A percentile compares a stretch with the other conserved stretches of the same genome.
Evolutionary conservation across 1,140 invertebrate genomes (phyloP).

Genomic region (Tetranychus cinnabarinus): DNA sequence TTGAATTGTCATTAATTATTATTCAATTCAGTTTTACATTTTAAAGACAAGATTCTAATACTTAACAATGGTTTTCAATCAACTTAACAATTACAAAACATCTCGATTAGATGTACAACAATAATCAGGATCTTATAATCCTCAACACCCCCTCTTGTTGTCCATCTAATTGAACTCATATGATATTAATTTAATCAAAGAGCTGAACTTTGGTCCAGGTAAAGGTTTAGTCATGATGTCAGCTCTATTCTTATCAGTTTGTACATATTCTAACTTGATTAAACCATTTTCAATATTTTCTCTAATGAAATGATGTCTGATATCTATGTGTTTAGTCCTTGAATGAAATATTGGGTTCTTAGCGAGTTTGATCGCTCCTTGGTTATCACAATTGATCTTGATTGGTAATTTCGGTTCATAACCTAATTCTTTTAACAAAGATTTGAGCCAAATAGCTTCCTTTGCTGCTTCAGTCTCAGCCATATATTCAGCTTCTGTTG

Average conservation of each 20-base stretch:
- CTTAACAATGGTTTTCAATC: no score
- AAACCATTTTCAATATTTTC: constrained; percentile 20
- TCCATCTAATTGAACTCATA: no score
- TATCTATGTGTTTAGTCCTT: constrained; percentile 16
- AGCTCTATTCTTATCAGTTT: constrained; percentile 3
- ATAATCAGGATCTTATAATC: no score
- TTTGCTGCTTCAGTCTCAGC: constrained; percentile 18
- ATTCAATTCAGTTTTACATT: background rate
- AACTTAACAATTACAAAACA: no score
- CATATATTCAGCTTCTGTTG: constrained; percentile 21
- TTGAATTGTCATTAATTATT: background rate
- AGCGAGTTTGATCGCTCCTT: constrained; percentile 14
- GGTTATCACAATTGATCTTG: constrained; percentile 11
- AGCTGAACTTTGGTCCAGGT: background rate
- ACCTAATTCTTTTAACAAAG: constrained; percentile 4
- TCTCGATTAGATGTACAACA: no score
- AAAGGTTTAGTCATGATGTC: constrained; percentile 10
- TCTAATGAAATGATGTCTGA: constrained; percentile 16
- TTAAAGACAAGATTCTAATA: no score
- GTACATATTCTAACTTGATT: constrained; percentile 5
- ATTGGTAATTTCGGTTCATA: background rate
- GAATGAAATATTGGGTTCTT: constrained; percentile 11
- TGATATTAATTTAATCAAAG: background rate
- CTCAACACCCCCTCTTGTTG: no score
- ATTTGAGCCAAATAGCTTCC: constrained; percentile 16